phyloP scores from a whole-genome alignment of 1,140 invertebrate genomes.

The Centruroides vittatus region DNA sequence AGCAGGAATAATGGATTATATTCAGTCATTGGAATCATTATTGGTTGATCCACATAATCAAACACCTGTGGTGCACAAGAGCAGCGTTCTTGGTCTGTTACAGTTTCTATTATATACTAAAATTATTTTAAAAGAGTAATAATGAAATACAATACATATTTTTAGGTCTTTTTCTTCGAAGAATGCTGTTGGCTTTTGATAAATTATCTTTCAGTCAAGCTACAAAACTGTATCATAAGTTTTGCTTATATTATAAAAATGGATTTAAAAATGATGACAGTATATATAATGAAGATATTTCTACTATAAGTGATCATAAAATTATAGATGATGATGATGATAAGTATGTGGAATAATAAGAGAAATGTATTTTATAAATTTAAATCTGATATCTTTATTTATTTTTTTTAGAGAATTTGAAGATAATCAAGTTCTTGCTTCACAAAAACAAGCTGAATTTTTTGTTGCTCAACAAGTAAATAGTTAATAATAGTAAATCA shows the following conservation, averaged over 20 bases:
- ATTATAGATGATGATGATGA: background rate
- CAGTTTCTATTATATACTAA: background rate
- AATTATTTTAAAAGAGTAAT: background rate
- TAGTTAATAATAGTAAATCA: too few species aligned
- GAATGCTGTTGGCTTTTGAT: conserved; percentile 62
- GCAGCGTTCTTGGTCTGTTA: conserved; percentile 18
- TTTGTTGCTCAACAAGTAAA: too few species aligned
- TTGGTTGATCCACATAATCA: conserved; percentile 31
- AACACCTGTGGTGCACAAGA: conserved; percentile 25
- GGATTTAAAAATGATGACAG: background rate
- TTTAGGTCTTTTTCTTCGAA: conserved; percentile 56
- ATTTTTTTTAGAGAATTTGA: too few species aligned
- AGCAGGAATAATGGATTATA: conserved; percentile 44
- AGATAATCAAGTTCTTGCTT: too few species aligned
- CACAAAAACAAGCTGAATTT: too few species aligned
- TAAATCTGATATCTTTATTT: too few species aligned
- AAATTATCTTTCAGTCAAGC: conserved; percentile 67
- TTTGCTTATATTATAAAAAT: conserved; percentile 21
- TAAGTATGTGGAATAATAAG: background rate
- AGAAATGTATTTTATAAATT: too few species aligned
- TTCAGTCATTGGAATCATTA: conserved; percentile 37
- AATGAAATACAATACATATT: conserved; percentile 19
- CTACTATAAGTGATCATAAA: background rate
- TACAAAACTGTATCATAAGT: conserved; percentile 20
- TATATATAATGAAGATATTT: background rate